These are phyloP conservation scores for Pelvicachromis taeniatus DNA, from an alignment of 2,113 vertebrate species.

Conservation along the genomic window DNA sequence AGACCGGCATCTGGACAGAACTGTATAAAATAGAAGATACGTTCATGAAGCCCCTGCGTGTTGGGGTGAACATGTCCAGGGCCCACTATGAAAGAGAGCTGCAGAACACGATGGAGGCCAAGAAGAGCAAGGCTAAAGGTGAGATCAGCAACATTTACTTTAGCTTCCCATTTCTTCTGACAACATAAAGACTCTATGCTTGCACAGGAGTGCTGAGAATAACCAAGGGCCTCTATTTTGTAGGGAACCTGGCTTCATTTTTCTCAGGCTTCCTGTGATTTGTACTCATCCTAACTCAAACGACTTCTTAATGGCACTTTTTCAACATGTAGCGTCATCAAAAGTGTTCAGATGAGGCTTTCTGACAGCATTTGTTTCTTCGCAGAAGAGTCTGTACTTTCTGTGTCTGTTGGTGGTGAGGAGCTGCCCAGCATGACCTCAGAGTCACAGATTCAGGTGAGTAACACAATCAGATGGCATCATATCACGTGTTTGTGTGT, in stretches of 20 bases:
- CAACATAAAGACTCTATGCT: background rate
- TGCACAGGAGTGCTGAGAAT: background rate
- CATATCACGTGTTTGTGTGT: background rate
- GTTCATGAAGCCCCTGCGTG: constrained; percentile 87
- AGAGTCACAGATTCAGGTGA: constrained; percentile 89
- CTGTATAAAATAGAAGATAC: constrained; percentile 82
- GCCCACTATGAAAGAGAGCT: constrained; percentile 95
- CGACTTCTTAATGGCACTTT: background rate
- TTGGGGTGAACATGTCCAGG: constrained; percentile 92
- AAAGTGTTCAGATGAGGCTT: background rate
- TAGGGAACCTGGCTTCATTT: background rate
- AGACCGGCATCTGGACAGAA: constrained; percentile 92
- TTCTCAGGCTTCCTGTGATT: background rate
- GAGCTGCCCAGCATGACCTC: constrained; percentile 83
- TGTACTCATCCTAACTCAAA: background rate
- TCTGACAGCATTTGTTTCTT: background rate
- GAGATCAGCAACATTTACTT: background rate
- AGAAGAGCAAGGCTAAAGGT: constrained; percentile 73
- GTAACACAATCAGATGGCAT: background rate
- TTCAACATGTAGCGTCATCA: background rate
- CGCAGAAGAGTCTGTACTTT: constrained; percentile 43
- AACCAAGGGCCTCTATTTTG: background rate
- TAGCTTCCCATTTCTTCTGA: background rate
- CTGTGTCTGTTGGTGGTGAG: constrained; percentile 77
- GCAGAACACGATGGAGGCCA: constrained; percentile 75